These are phyloP conservation scores for Parochlus steinenii DNA, from an alignment of 2,888 invertebrate genomes.

Conservation along the genomic window DNA sequence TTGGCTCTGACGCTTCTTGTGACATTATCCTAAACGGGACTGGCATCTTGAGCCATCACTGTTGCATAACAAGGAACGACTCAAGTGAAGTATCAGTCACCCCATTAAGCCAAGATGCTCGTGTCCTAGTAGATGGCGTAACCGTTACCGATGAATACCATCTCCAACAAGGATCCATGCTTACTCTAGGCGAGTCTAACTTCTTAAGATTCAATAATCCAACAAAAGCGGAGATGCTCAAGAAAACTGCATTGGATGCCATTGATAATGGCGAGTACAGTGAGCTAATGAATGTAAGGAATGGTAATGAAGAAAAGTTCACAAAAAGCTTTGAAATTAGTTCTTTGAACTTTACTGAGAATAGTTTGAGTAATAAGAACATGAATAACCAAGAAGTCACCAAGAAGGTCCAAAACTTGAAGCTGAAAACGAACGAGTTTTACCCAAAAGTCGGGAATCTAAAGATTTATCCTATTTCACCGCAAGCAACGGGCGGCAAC, in stretches of 20 bases:
- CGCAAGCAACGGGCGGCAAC: conserved; percentile 17
- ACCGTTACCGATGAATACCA: conserved; percentile 53
- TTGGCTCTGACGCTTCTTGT: conserved; percentile 62
- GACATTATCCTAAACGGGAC: conserved; percentile 76
- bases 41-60: conserved; percentile 70
- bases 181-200: conserved; percentile 79
- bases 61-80: conserved; percentile 71
- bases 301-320: conserved; percentile 34
- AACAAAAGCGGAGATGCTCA: conserved; percentile 47
- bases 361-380: conserved; percentile 6
- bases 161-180: conserved; percentile 78
- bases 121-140: conserved; percentile 56
- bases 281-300: conserved; percentile 1
- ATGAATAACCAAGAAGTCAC: conserved; percentile 22
- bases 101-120: conserved; percentile 50
- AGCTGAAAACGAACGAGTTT: conserved; percentile 28
- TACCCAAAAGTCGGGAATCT: conserved; percentile 29
- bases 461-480: conserved; percentile 16
- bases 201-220: conserved; percentile 89
- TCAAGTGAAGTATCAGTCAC: conserved; percentile 65
- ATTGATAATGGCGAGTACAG: too few species aligned
- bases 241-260: conserved; percentile 8
- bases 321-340: conserved; percentile 23
- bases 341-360: conserved; percentile 9
- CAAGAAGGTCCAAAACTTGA: conserved; percentile 33